A percentile compares a stretch with the other conserved stretches of the same genome.
phyloP scores from a whole-genome alignment of 37 sponge, comb jelly and placozoan species.

The Hormiphora californensis region DNA sequence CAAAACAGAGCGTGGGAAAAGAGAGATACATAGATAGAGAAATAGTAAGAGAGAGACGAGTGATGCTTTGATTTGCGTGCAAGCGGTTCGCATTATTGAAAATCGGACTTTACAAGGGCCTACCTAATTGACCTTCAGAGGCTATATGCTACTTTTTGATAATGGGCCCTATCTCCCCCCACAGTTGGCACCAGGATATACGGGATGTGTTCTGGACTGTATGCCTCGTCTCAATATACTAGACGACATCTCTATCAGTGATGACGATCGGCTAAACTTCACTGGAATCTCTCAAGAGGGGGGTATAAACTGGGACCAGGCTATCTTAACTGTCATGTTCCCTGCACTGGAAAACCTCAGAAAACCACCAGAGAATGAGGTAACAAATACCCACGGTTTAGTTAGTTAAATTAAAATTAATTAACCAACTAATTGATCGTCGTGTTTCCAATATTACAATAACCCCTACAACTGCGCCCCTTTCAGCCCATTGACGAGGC shows the following conservation, averaged over 20 bases:
- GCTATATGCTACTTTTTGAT: too few relatives aligned
- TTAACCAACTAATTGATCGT: neutral
- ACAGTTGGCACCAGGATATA: slow-evolving; percentile 12
- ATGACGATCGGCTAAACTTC: slow-evolving; percentile 16
- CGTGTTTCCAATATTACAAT: neutral
- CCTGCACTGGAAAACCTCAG: slow-evolving; percentile 19
- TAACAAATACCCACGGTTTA: neutral
- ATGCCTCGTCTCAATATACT: neutral
- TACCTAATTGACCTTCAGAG: too few relatives aligned
- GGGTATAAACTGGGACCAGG: neutral
- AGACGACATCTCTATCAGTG: slow-evolving; percentile 27
- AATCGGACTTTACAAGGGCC: too few relatives aligned
- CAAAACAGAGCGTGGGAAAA: too few relatives aligned
- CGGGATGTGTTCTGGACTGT: neutral
- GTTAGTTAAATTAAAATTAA: neutral
- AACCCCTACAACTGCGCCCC: neutral
- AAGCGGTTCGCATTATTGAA: too few relatives aligned
- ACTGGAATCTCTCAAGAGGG: neutral
- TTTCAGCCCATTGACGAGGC: slow-evolving; percentile 6
- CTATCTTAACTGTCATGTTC: neutral
- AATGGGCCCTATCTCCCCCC: too few relatives aligned
- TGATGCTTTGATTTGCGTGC: too few relatives aligned
- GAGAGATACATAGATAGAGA: too few relatives aligned
- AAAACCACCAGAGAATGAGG: slow-evolving; percentile 15
- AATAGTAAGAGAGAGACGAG: too few relatives aligned